phyloP scores from a whole-genome alignment of 2,113 vertebrate species.

The Coptodon bakossiorum region DNA sequence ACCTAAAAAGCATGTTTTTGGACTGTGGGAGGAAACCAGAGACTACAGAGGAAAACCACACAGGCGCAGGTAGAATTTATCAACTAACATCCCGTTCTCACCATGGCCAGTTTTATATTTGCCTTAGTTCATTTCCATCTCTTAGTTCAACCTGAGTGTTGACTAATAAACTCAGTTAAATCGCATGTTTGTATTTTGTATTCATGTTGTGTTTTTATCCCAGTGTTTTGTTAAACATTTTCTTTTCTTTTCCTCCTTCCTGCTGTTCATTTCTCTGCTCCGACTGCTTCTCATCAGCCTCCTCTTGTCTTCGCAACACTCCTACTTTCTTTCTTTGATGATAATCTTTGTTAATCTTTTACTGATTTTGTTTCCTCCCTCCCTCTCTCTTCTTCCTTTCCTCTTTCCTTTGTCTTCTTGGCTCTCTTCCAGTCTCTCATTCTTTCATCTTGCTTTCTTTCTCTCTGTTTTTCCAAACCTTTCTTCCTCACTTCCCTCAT shows the following conservation, averaged over 20 bases:
- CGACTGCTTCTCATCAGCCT: conserved; percentile 17
- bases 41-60: neutral
- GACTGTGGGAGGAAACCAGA: neutral
- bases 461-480: neutral
- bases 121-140: neutral
- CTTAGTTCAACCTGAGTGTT: neutral
- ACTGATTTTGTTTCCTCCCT: neutral
- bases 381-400: neutral
- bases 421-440: neutral
- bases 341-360: neutral
- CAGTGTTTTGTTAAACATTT: neutral
- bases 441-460: neutral
- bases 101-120: neutral
- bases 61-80: neutral
- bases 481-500: neutral
- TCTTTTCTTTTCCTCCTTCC: neutral
- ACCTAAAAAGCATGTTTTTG: accelerated
- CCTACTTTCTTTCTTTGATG: neutral
- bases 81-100: accelerated
- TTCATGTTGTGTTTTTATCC: neutral
- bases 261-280: neutral
- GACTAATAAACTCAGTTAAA: neutral
- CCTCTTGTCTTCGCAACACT: neutral
- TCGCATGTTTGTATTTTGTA: neutral
- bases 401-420: neutral